Conservation (phyloP, 1,140 invertebrate species). For the Coptotermes formosanus region DNA sequence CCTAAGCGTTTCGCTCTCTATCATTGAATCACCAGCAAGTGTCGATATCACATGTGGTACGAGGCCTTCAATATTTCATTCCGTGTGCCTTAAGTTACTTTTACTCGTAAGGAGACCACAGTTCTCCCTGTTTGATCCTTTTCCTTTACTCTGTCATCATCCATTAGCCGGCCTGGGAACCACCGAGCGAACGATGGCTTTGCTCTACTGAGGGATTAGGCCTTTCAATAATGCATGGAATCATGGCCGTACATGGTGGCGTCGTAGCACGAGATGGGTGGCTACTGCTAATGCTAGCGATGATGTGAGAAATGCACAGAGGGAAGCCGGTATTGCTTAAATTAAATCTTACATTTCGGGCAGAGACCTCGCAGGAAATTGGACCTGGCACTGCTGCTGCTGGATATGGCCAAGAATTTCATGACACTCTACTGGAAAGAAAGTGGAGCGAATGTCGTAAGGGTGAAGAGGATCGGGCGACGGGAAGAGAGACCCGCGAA, state of each 20-base stretch:
- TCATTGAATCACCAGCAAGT: too few species aligned
- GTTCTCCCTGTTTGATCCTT: constrained; percentile 11
- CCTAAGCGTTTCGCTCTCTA: too few species aligned
- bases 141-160: constrained; percentile 18
- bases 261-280: background rate
- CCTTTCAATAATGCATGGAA: constrained; percentile 16
- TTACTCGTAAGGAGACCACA: background rate
- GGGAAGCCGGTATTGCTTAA: constrained; percentile 10
- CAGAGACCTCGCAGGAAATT: background rate
- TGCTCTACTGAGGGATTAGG: background rate
- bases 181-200: constrained; percentile 9
- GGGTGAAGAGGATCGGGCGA: too few species aligned
- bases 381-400: background rate
- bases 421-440: too few species aligned
- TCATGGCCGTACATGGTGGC: background rate
- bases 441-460: too few species aligned
- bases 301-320: constrained; percentile 7
- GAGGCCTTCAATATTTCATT: too few species aligned
- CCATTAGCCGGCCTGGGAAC: constrained; percentile 15
- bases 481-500: background rate
- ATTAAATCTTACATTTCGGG: constrained; percentile 2
- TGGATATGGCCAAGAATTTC: background rate
- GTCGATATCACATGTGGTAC: too few species aligned
- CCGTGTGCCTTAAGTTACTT: background rate
- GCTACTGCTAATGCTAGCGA: background rate